Percentiles rank a stretch among this genome's conserved stretches.
phyloP scores from a whole-genome alignment of 1,140 invertebrate species.

The Eciton burchellii region DNA sequence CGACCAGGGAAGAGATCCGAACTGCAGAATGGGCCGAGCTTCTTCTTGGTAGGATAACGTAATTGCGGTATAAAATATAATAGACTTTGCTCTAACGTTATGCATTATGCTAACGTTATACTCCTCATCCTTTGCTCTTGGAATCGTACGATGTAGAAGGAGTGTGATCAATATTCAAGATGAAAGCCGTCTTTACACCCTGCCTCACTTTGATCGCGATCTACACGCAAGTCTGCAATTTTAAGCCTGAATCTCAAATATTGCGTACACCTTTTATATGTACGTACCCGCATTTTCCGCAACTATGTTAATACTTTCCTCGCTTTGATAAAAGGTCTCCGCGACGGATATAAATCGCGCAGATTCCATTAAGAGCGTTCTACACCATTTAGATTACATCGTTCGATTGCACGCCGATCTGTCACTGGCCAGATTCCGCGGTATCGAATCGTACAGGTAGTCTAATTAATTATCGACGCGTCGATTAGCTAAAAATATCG shows the following conservation, averaged over 20 bases:
- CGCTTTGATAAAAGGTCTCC: background rate
- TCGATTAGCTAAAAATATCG: conserved; percentile 46
- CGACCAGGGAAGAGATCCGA: too few species aligned
- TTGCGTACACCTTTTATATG: background rate
- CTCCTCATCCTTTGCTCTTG: too few species aligned
- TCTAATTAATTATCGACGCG: conserved; percentile 38
- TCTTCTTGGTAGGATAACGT: background rate
- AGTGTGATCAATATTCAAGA: background rate
- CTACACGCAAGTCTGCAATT: background rate
- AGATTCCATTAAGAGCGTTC: conserved; percentile 17
- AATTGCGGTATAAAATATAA: background rate
- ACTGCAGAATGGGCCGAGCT: too few species aligned
- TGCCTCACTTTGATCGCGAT: background rate
- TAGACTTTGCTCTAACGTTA: background rate
- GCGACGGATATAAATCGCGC: conserved; percentile 11
- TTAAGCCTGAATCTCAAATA: conserved; percentile 19
- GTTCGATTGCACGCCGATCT: conserved; percentile 22
- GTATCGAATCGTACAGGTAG: conserved; percentile 31
- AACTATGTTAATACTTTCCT: background rate
- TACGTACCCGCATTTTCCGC: background rate
- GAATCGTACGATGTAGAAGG: too few species aligned
- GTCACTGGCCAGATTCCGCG: conserved; percentile 13
- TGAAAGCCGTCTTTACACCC: background rate
- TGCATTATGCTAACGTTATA: background rate
- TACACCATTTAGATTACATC: conserved; percentile 21